Evolutionary conservation across 2,113 vertebrate species (phyloP).

Genomic region (Trichomycterus rosablanca): DNA sequence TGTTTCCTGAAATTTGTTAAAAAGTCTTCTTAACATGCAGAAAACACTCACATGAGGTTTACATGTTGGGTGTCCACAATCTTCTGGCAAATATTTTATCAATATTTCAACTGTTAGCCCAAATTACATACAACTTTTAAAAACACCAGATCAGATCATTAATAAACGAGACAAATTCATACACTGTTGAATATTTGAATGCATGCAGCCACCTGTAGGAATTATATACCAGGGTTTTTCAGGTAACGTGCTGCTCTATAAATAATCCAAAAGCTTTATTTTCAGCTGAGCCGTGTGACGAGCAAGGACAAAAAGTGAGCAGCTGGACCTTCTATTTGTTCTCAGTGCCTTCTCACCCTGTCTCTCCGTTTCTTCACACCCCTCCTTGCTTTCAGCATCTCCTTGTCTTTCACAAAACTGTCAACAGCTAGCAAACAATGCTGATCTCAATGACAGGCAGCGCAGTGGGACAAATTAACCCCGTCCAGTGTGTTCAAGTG

Average conservation of each 20-base stretch:
- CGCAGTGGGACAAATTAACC: constrained; percentile 6
- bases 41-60: too few relatives aligned
- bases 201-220: not conserved
- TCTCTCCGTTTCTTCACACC: constrained; percentile 7
- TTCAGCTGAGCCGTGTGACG: constrained; percentile 4
- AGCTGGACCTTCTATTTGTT: constrained; percentile 36
- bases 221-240: not conserved
- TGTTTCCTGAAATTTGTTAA: too few relatives aligned
- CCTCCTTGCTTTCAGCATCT: constrained; percentile 7
- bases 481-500: not conserved
- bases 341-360: not conserved
- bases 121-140: too few relatives aligned
- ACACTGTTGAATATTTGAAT: too few relatives aligned
- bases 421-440: constrained; percentile 38
- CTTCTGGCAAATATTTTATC: too few relatives aligned
- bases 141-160: too few relatives aligned
- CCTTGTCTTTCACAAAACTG: constrained; percentile 27
- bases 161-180: too few relatives aligned
- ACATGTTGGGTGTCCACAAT: too few relatives aligned
- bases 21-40: too few relatives aligned
- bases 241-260: not conserved
- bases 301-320: constrained; percentile 36
- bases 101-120: too few relatives aligned
- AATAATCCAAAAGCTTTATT: not conserved
- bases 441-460: constrained; percentile 20